A percentile compares a stretch with the other conserved stretches of the same genome.
Conservation (phyloP, 2,797 vertebrate genomes). For the Myotis daubentonii region DNA sequence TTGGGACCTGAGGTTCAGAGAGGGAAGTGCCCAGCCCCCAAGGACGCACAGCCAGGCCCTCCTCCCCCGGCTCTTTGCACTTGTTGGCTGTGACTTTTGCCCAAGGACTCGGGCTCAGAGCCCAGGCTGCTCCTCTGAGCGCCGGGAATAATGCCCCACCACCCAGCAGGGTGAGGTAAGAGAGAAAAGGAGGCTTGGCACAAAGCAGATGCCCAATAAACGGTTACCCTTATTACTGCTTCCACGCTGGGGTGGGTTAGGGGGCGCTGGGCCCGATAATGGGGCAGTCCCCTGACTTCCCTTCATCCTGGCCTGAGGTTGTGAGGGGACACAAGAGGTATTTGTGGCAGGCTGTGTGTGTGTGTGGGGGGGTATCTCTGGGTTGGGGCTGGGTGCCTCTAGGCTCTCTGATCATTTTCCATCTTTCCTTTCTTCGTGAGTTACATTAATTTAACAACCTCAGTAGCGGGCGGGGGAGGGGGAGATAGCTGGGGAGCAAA, state of each 20-base stretch:
- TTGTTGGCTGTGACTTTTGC: background rate
- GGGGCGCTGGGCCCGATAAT: background rate
- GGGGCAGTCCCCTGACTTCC: accelerated
- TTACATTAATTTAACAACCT: slow-evolving; percentile 58
- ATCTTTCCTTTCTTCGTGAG: slow-evolving; percentile 48
- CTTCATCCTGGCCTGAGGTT: background rate
- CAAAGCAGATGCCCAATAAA: background rate
- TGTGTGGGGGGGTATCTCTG: background rate
- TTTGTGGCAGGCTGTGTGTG: background rate
- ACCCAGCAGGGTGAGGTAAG: background rate
- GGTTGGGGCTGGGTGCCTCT: background rate
- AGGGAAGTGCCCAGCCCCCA: background rate
- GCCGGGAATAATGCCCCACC: accelerated
- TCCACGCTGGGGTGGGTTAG: too few species aligned
- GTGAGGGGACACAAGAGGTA: accelerated
- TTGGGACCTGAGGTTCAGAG: background rate
- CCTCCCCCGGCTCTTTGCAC: background rate
- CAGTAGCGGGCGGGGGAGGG: slow-evolving; percentile 37
- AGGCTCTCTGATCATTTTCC: slow-evolving; percentile 11
- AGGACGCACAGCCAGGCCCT: background rate
- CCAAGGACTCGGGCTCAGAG: background rate
- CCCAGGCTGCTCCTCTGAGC: background rate
- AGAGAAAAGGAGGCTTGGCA: background rate
- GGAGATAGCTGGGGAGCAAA: slow-evolving; percentile 65
- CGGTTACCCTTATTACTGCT: background rate